A percentile compares a stretch with the other conserved stretches of the same genome.
Evolutionary conservation across 2,113 vertebrate species (phyloP).

Genomic region (Atrichornis clamosus): DNA sequence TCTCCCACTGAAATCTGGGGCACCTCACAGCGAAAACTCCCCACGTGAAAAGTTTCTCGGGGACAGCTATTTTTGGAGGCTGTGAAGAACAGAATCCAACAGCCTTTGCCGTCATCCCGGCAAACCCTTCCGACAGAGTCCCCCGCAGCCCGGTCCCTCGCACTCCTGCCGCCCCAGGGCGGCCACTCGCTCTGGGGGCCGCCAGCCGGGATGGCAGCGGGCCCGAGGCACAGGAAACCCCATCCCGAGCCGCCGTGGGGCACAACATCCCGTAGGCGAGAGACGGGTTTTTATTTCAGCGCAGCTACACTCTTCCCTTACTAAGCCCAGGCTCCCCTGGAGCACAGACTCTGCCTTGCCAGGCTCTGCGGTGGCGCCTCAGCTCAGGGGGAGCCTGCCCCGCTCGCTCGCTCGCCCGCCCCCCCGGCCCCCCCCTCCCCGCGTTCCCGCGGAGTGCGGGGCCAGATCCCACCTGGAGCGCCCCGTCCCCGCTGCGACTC

Average conservation of each 20-base stretch:
- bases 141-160: not conserved
- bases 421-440: not conserved
- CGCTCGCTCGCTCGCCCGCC: too few relatives aligned
- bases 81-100: not conserved
- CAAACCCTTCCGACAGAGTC: not conserved
- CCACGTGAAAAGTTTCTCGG: not conserved
- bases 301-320: fast-evolving
- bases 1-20: not conserved
- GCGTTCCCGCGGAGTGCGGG: not conserved
- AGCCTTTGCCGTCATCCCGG: not conserved
- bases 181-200: fast-evolving
- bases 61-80: not conserved
- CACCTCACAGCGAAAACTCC: not conserved
- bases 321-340: fast-evolving
- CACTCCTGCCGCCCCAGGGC: fast-evolving
- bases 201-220: fast-evolving
- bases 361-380: fast-evolving
- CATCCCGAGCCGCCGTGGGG: not conserved
- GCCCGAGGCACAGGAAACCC: fast-evolving
- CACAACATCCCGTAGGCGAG: not conserved
- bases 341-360: fast-evolving
- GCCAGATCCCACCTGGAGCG: not conserved
- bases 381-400: too few relatives aligned
- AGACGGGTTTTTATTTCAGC: not conserved
- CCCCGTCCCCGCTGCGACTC: not conserved